phyloP scores from a whole-genome alignment of 2,888 invertebrate species.

The Neria commutata region DNA sequence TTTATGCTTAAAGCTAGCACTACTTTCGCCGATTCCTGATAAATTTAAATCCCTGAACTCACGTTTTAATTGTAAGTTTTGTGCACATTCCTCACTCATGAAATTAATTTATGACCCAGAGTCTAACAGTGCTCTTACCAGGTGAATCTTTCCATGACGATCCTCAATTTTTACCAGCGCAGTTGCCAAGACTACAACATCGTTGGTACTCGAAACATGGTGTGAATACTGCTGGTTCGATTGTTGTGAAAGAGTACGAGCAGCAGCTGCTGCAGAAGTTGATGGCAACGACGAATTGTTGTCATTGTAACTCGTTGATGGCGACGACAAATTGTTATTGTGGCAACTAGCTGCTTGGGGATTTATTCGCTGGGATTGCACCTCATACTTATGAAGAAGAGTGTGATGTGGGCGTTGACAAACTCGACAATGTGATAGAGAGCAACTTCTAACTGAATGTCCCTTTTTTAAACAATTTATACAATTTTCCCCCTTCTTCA shows the following conservation, averaged over 20 bases:
- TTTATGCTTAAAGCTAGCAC: neutral
- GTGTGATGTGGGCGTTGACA: neutral
- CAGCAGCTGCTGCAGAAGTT: no score
- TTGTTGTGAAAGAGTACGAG: no score
- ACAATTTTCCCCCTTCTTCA: neutral
- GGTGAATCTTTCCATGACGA: neutral
- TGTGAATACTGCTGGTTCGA: no score
- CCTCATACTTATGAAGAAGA: neutral
- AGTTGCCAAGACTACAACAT: neutral
- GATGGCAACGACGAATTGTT: no score
- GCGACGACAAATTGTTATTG: neutral
- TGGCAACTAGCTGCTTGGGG: neutral
- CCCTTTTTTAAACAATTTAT: slow-evolving; percentile 11
- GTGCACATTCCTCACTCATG: slow-evolving; percentile 15
- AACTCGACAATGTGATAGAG: neutral
- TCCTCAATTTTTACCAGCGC: neutral
- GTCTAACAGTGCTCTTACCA: slow-evolving; percentile 9
- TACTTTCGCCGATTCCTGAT: neutral
- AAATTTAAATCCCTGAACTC: neutral
- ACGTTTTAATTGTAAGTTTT: slow-evolving; percentile 4
- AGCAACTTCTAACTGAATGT: neutral
- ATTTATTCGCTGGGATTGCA: no score
- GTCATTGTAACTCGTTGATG: no score
- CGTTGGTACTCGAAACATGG: neutral
- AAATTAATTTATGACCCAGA: slow-evolving; percentile 16